Conservation (phyloP, 1,140 invertebrate genomes). For the Colletes gigas region DNA sequence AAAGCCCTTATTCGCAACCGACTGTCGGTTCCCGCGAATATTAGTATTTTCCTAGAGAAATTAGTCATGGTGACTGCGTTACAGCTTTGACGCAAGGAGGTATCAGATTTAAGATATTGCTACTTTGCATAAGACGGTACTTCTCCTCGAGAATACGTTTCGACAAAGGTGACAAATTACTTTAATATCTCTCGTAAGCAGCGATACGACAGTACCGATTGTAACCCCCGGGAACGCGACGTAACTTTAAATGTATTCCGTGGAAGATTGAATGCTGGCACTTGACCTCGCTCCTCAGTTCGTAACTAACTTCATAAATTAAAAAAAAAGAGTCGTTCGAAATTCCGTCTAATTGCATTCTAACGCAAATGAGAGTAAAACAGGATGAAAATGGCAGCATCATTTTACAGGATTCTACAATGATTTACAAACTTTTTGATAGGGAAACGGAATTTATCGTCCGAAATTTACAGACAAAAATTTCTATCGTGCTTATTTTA, state of each 20-base stretch:
- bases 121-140: neutral
- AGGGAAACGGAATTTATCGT: too few species aligned
- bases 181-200: neutral
- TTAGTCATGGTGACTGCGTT: neutral
- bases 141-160: neutral
- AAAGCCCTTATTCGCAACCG: neutral
- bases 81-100: neutral
- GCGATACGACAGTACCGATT: constrained; percentile 3
- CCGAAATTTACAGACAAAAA: too few species aligned
- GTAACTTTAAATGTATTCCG: constrained; percentile 42
- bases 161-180: neutral
- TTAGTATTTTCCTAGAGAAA: constrained; percentile 1
- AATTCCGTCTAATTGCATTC: constrained; percentile 16
- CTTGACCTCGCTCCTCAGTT: neutral
- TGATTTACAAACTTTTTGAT: too few species aligned
- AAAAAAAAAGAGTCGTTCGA: constrained; percentile 13
- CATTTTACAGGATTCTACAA: too few species aligned
- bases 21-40: constrained; percentile 7
- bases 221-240: neutral
- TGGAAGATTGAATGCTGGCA: constrained; percentile 33
- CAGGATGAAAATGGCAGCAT: neutral
- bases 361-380: neutral
- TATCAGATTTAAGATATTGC: neutral
- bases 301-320: constrained; percentile 10
- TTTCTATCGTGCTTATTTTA: neutral